Percentiles rank a stretch among this genome's conserved stretches.
These are phyloP conservation scores for Papilio aristodemus DNA, from an alignment of 1,140 invertebrate species.

Conservation along the genomic window DNA sequence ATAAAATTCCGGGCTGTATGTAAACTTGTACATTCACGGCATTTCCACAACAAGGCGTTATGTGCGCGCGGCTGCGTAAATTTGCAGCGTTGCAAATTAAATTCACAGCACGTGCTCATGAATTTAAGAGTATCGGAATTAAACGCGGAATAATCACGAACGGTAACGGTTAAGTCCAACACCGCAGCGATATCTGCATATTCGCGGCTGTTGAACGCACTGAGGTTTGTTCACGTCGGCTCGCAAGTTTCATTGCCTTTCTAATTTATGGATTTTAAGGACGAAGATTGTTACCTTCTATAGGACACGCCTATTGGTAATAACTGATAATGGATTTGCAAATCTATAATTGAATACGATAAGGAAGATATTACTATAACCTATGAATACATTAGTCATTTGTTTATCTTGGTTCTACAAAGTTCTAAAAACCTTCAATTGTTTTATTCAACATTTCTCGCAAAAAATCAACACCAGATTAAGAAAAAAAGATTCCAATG, in stretches of 20 bases:
- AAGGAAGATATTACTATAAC: too few relatives aligned
- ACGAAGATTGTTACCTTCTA: neutral
- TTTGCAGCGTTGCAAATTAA: conserved; percentile 7
- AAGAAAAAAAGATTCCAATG: too few relatives aligned
- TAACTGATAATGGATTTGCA: too few relatives aligned
- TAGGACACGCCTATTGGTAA: neutral
- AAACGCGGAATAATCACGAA: conserved; percentile 22
- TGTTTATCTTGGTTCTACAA: too few relatives aligned
- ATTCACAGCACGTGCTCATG: conserved; percentile 27
- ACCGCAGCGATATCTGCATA: conserved; percentile 21
- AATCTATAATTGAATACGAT: too few relatives aligned
- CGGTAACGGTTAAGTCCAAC: conserved; percentile 18
- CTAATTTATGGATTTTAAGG: conserved; percentile 4
- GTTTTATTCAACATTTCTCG: too few relatives aligned
- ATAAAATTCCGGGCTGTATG: too few relatives aligned
- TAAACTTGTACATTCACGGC: conserved; percentile 11
- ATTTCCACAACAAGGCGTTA: conserved; percentile 9
- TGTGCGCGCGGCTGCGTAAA: conserved; percentile 3
- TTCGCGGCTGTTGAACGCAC: conserved; percentile 18
- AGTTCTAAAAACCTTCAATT: too few relatives aligned
- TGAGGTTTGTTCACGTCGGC: neutral
- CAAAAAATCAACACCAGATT: too few relatives aligned
- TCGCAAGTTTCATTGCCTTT: neutral
- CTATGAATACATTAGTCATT: too few relatives aligned
- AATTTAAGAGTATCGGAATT: conserved; percentile 29